Conservation (phyloP, 2,113 vertebrate species). For the Telmatochromis sp. region DNA sequence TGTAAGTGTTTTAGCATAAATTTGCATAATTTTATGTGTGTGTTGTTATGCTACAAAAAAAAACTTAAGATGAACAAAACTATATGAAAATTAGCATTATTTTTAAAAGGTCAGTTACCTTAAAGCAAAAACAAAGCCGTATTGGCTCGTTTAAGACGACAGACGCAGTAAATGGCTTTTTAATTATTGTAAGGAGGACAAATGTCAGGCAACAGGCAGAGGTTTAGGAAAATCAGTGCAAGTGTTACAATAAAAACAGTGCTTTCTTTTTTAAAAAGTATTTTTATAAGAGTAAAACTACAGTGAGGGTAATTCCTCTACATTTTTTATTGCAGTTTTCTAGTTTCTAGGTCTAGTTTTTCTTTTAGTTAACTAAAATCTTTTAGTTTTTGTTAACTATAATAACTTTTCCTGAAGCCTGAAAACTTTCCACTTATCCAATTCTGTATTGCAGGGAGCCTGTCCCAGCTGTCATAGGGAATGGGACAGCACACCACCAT, state of each 20-base stretch:
- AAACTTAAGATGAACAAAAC: neutral
- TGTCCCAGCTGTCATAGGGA: neutral
- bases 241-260: neutral
- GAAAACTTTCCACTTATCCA: neutral
- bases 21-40: neutral
- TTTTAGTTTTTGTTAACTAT: neutral
- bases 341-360: neutral
- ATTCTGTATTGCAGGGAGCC: neutral
- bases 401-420: fast-evolving
- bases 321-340: neutral
- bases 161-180: neutral
- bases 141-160: neutral
- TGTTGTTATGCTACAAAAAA: neutral
- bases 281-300: neutral
- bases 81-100: neutral
- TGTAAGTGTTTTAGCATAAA: neutral
- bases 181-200: neutral
- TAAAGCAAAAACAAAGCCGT: neutral
- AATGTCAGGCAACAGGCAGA: neutral
- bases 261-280: neutral
- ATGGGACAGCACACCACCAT: neutral
- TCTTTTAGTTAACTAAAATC: neutral
- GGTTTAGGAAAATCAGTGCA: neutral
- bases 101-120: neutral
- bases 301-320: neutral